Percentiles rank a stretch among this genome's conserved stretches.
phyloP scores from a whole-genome alignment of 2,113 vertebrate genomes.

The Butorides virescens region DNA sequence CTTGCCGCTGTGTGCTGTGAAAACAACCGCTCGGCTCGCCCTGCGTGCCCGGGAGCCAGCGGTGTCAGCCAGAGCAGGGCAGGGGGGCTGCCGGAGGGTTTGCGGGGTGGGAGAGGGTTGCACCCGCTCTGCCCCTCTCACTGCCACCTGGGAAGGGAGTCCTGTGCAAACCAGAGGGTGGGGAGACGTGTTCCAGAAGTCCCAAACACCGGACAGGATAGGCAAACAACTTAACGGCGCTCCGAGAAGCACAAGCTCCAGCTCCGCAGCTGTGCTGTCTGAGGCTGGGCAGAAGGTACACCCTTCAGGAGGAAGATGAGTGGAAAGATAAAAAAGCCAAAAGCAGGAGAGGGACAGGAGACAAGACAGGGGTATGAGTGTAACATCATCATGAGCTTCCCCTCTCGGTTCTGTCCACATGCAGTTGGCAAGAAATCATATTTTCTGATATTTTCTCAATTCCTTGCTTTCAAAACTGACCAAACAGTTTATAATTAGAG shows the following conservation, averaged over 20 bases:
- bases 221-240: no score
- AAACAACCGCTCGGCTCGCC: accelerated
- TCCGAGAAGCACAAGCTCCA: not conserved
- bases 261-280: not conserved
- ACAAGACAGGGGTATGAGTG: not conserved
- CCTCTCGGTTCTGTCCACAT: accelerated
- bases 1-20: not conserved
- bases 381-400: not conserved
- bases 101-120: not conserved
- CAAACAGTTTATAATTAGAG: not conserved
- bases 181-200: not conserved
- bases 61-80: not conserved
- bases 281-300: not conserved
- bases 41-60: not conserved
- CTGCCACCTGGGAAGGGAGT: not conserved
- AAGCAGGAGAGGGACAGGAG: not conserved
- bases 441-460: not conserved
- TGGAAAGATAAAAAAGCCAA: not conserved
- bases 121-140: not conserved
- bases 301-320: not conserved
- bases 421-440: not conserved
- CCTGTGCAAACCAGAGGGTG: not conserved
- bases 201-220: not conserved
- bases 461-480: not conserved
- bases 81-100: not conserved